Evolutionary conservation across 2,797 vertebrate genomes (phyloP), one percentile per base, ranked within the genome.

Genomic region (Sebastes goodei): DNA sequence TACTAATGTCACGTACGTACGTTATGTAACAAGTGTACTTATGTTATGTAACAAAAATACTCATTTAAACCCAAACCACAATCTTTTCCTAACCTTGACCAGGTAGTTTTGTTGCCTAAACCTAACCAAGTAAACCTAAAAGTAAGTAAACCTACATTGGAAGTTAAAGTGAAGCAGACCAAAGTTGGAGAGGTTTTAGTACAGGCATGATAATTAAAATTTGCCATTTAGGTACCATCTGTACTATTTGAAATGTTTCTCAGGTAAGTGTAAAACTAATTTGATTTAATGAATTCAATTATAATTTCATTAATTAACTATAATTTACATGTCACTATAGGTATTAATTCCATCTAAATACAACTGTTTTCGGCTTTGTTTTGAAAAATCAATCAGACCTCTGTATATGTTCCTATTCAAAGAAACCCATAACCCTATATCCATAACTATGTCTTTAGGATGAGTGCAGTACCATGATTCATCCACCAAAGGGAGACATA

Each of bases 131-230:
- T 21, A 23, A 53, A 21, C 52, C 52, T 53, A 53, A 53, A 21
- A 53, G n/a, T 11, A 49, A 49, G 42, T 49, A 49, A 15, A 42
- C 38, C 38, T 42, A 42, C 0, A 42, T 42, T 42, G 38, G 38
- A 42, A 42, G 38, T 15, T 42, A 42, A 46, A 46, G 15, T 46
- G 42, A 17, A 46, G 42, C 42, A 46, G 42, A 46, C 14, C 14
- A 17, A 46, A 46, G 42, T 46, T 46, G 0, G 15, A 46, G 38
- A 42, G 0, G 38, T 42, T 42, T 42, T 42, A 42, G 0, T 0
- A 42, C 2, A 15, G 38, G 38, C 38, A 42, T 42, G 38, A 42
- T 42, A 17, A 46, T 0, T 46, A 3, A 46, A 59, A 59, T 59
- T 15, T 25, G 56, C 7, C 25, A 59, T 59, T 29, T 27, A 0